phyloP scores from a whole-genome alignment of 2,888 invertebrate species.

The Drosophila mayaguana region DNA sequence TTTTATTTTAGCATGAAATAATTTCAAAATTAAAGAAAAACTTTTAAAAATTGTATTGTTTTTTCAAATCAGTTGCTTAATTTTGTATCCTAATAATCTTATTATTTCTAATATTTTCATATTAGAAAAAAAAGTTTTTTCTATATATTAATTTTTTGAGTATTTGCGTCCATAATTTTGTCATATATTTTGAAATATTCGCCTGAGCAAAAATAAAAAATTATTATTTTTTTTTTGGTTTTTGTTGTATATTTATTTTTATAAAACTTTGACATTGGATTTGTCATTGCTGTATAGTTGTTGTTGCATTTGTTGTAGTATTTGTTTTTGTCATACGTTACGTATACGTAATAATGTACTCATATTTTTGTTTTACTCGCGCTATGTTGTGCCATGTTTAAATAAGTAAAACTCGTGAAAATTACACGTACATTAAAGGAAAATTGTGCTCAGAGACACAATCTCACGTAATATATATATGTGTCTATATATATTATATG shows the following conservation, averaged over 20 bases:
- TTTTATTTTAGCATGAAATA: too few relatives aligned
- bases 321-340: conserved; percentile 39
- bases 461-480: not conserved
- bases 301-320: conserved; percentile 25
- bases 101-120: not conserved
- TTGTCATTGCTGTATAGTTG: conserved; percentile 76
- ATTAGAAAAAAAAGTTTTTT: not conserved
- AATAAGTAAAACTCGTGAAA: conserved; percentile 26
- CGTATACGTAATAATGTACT: conserved; percentile 73
- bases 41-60: too few relatives aligned
- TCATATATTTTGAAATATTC: conserved; percentile 5
- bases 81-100: not conserved
- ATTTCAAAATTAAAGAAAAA: too few relatives aligned
- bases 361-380: conserved; percentile 5
- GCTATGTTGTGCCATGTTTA: conserved; percentile 33
- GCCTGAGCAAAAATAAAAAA: conserved; percentile 1
- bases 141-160: not conserved
- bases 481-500: not conserved
- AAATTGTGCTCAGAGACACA: conserved; percentile 16
- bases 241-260: conserved; percentile 72
- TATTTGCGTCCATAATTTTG: not conserved
- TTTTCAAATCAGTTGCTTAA: too few relatives aligned
- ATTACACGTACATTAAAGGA: conserved; percentile 37
- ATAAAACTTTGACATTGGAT: conserved; percentile 82
- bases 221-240: conserved; percentile 20